Evolutionary conservation across 2,888 invertebrate species (phyloP), one percentile per base, ranked within the genome.

Genomic region (Troides helena): DNA sequence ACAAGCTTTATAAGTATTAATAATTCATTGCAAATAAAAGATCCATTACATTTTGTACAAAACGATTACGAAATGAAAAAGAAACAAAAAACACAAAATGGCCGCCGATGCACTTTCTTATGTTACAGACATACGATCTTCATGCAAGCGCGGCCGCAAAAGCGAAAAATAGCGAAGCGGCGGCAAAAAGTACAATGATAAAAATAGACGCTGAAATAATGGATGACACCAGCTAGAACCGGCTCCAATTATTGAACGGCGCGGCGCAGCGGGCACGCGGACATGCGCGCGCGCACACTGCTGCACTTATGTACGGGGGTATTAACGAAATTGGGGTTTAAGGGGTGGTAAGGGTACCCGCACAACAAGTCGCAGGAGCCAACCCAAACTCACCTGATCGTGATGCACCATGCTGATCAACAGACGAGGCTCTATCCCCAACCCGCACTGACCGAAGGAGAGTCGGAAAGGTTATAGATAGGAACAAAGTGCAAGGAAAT

Each of bases 111-210:
- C 59, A 68, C 59, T 64, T 63, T 63, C 68, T 68, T 64, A 58
- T 7, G 68, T 68, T 68, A 68, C 68, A 64, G 64, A 64, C 50
- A 68, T 59, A 64, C 17, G 68, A 68, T 68, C 60, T 60, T 43
- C 65, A 18, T 59, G 59, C 50, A 50, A 68, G 59, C 59, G 58
- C 50, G 58, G 63, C 68, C 68, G 53, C 68, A 68, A 63, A 46
- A 14, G 58, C 21, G 50, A 59, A 64, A 68, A 59, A 68, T 59
- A 64, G 64, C 10, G 30, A 10, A 17, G 53, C 14, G 50, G 18
- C 50, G 17, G 17, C 3, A 46, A 53, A 36, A 58, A 21, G 12
- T 59, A 25, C 50, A 59, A 36, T 57, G 57, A 57, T 21, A 21
- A 21, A 57, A 57, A 8, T 8, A n/a, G 57, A 57, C 57, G 21